These are phyloP conservation scores for Gymnobelideus leadbeateri DNA, from an alignment of 2,113 vertebrate species.

Conservation along the genomic window DNA sequence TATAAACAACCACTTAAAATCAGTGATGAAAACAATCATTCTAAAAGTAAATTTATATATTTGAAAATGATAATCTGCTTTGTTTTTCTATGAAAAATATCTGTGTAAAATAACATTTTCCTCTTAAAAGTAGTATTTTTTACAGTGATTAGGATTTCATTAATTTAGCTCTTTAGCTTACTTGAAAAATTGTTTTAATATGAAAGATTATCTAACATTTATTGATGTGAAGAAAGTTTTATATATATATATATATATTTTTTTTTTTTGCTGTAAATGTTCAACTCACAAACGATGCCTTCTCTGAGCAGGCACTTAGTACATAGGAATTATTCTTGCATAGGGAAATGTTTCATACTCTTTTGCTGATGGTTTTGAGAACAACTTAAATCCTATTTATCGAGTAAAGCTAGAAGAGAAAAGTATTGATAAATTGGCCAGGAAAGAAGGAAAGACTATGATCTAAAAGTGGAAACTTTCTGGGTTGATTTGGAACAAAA, in stretches of 20 bases:
- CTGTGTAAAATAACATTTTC: background rate
- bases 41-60: background rate
- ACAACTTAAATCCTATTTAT: background rate
- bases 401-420: conserved; percentile 36
- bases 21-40: background rate
- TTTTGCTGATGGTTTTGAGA: background rate
- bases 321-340: conserved; percentile 34
- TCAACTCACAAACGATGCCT: conserved; percentile 33
- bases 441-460: background rate
- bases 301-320: conserved; percentile 48
- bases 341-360: background rate
- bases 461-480: conserved; percentile 43
- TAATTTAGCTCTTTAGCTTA: conserved; percentile 17
- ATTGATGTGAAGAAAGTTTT: conserved; percentile 26
- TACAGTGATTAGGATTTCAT: conserved; percentile 24
- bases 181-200: conserved; percentile 24
- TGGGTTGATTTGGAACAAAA: conserved; percentile 44
- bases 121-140: conserved; percentile 8
- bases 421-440: conserved; percentile 36
- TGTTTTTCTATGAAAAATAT: conserved; percentile 5
- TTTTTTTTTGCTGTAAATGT: conserved; percentile 17
- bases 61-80: conserved; percentile 19
- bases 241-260: conserved; percentile 12
- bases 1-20: background rate
- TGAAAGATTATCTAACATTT: background rate